These are phyloP conservation scores for Nematopogon swammerdamellus DNA, from an alignment of 2,888 invertebrate genomes.

Conservation along the genomic window DNA sequence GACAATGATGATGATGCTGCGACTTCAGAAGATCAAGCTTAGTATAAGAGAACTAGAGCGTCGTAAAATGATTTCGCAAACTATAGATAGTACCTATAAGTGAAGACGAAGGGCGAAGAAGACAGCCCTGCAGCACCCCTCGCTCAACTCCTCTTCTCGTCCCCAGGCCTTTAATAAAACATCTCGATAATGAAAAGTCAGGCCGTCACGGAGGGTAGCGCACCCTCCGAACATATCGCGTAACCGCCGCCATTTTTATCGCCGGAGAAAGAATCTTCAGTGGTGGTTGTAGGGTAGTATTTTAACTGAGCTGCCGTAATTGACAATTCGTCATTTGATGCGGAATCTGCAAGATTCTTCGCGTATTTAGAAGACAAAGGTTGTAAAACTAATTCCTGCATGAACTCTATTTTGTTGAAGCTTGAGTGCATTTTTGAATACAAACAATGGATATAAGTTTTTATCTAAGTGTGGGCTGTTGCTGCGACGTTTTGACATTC, in stretches of 20 bases:
- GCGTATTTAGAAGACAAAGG: conserved; percentile 19
- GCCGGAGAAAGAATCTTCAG: no score
- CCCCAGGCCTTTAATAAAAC: conserved; percentile 49
- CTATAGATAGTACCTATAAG: no score
- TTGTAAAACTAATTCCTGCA: conserved; percentile 17
- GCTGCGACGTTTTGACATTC: conserved; percentile 41
- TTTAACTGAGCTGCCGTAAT: no score
- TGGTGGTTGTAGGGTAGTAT: no score
- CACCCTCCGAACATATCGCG: conserved; percentile 21
- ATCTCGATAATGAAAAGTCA: conserved; percentile 59
- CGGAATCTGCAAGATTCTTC: conserved; percentile 53
- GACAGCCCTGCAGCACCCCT: conserved; percentile 24
- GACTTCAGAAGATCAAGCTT: no score
- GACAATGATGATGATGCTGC: no score
- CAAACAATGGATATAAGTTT: not conserved
- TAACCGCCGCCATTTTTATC: no score
- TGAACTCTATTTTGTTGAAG: conserved; percentile 22
- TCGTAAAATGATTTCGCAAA: no score
- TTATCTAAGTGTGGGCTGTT: conserved; percentile 1
- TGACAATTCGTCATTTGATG: conserved; percentile 52
- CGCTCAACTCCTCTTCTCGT: conserved; percentile 27
- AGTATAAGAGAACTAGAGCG: no score
- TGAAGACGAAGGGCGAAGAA: not conserved
- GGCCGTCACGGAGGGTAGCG: conserved; percentile 51
- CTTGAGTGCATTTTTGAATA: conserved; percentile 17